Evolutionary conservation across 2,113 vertebrate genomes (phyloP).

Genomic region (Oenanthe oenanthe): DNA sequence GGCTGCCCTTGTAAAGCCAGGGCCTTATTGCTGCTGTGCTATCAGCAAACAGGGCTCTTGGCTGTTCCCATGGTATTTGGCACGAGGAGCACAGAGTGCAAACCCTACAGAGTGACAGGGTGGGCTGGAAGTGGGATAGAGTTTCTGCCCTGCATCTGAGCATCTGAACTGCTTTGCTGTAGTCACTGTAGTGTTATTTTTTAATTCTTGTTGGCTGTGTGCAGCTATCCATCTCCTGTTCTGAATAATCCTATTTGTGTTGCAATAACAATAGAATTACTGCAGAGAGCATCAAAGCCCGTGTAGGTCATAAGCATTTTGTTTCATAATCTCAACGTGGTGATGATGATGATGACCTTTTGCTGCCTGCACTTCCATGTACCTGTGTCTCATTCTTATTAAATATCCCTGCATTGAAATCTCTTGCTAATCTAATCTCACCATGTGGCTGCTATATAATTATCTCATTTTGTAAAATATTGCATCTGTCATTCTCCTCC

Average conservation of each 20-base stretch:
- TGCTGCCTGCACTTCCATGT: background rate
- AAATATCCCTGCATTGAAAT: slow-evolving; percentile 69
- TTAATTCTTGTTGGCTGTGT: slow-evolving; percentile 8
- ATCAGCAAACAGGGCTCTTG: background rate
- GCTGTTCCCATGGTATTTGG: background rate
- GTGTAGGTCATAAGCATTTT: slow-evolving; percentile 50
- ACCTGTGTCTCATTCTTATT: slow-evolving; percentile 68
- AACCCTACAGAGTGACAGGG: background rate
- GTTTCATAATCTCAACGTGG: slow-evolving; percentile 31
- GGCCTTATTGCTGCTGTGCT: fast-evolving
- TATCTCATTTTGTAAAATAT: slow-evolving; percentile 77
- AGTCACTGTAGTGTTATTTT: background rate
- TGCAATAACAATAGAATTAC: slow-evolving; percentile 70
- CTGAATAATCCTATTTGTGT: slow-evolving; percentile 64
- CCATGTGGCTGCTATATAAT: slow-evolving; percentile 73
- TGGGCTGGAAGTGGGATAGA: background rate
- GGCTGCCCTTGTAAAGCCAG: background rate
- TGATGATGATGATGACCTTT: slow-evolving; percentile 69
- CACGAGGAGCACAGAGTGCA: background rate
- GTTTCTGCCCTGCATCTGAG: background rate
- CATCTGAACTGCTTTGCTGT: background rate
- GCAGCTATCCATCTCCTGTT: slow-evolving; percentile 22
- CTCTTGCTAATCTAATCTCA: slow-evolving; percentile 75
- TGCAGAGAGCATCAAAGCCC: slow-evolving; percentile 40
- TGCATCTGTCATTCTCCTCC: slow-evolving; percentile 66